Evolutionary conservation across 1,140 invertebrate species (phyloP), one percentile per base, ranked within the genome.

Genomic region (Eulimnadia texana): DNA sequence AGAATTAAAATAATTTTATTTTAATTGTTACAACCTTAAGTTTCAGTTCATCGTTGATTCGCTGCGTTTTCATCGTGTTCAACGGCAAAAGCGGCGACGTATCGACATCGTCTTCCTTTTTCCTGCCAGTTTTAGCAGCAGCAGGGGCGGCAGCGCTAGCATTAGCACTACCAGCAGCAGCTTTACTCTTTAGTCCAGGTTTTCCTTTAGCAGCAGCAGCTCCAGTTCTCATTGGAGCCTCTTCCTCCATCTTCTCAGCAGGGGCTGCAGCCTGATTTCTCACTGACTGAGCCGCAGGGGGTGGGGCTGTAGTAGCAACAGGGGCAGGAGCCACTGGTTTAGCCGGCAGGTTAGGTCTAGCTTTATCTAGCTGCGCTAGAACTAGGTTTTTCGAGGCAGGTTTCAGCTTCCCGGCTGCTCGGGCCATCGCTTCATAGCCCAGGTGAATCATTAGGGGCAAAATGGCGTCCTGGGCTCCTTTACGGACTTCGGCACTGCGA

Each of bases 371-470:
- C 0, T 84, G 80, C 0, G 82, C 81, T 70, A 84, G 77, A 6
- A 95, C 83, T 6, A 83, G 82, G 47, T 81, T 82, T 69, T 89
- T 90, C 0, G 90, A 93, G 6, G 85, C 85, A 24, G 89, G 89
- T 81, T 93, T 93, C 1, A 92, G 70, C 72, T 90, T 91, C 67
- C 88, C 85, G 11, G 85, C 78, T 47, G 84, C 83, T 62, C 84
- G 83, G 3, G 80, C 72, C 84, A 95, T 89, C 0, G 77, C 65
- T 50, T 93, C 88, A 67, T 86, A 94, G 3, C 91, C 89, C 1
- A 92, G 73, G 73, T 95, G 92, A 61, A 94, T 84, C 92, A 96
- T 96, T 64, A 93, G 84, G 6, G 90, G 90, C 24, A 94, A 71
- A 22, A 94, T 81, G 52, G 88, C 88, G 69, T 96, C 92, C 62